Evolutionary conservation across 2,888 invertebrate genomes (phyloP), one percentile per base, ranked within the genome.

Genomic region (Uropetala carovei): DNA sequence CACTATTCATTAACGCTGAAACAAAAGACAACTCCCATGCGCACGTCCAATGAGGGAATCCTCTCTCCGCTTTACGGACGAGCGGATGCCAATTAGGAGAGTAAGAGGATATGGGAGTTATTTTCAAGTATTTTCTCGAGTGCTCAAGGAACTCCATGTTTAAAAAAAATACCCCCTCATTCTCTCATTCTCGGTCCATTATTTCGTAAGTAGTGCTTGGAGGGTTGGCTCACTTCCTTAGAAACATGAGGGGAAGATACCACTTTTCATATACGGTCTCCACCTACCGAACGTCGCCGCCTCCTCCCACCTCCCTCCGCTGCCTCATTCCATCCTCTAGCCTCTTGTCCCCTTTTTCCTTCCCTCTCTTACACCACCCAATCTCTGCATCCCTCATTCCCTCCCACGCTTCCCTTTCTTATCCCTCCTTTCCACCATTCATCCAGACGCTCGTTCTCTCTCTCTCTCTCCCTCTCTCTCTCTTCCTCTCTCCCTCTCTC

Each of bases 31-130:
- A 27, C 60, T 86, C 60, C 18, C 30, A 60, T 59, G 59, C 60
- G 86, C 59, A 30, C 22, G 86, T 75, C 75, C 43, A 43, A 43
- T 43, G 43, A 43, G 43, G 43, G 75, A 75, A 75, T 59, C 60
- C n/a, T 58, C 30, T 86, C 60, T 30, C 27, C 64, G 13, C 89
- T 64, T 30, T 59, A 43, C 43, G 64, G 30, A 75, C 75, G 64
- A 89, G 89, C 89, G 89, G 60, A 89, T 89, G 89, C 89, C 89
- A 89, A 89, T 89, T 89, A 89, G 89, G 64, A 68, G 89, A 68
- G 64, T 83, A 83, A 83, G 83, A 83, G 83, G 83, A 83, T 83
- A 83, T 64, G 57, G 89, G 43, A 89, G 89, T 89, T 68, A 56
- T 68, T 68, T 64, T 89, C 89, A 56, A 89, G 64, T 68, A 64